A percentile compares a stretch with the other conserved stretches of the same genome.
Evolutionary conservation across 2,888 invertebrate genomes (phyloP).

Genomic region (Rhaphigaster nebulosa): DNA sequence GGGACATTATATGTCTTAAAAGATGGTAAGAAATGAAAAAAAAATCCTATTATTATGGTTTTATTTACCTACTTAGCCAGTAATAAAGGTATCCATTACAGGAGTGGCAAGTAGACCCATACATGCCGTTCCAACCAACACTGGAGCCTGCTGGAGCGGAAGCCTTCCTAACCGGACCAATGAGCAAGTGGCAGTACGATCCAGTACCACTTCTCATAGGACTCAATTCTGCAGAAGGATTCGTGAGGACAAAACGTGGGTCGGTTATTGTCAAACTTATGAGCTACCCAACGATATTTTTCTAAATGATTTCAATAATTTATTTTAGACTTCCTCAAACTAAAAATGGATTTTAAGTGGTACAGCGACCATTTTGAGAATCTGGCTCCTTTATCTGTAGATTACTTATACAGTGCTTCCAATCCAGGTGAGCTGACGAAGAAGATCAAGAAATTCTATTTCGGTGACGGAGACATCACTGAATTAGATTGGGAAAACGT

Average conservation of each 20-base stretch:
- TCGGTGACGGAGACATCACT: not conserved
- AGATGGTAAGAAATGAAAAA: too few relatives aligned
- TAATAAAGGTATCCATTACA: not conserved
- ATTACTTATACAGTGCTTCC: not conserved
- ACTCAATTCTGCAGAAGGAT: conserved; percentile 57
- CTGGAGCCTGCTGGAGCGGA: conserved; percentile 51
- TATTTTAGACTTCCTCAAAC: not conserved
- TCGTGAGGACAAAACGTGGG: conserved; percentile 57
- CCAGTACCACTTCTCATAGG: conserved; percentile 59
- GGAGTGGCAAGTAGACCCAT: conserved; percentile 59
- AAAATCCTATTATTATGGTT: not conserved
- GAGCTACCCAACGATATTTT: not conserved
- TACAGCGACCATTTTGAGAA: not conserved
- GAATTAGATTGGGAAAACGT: not conserved
- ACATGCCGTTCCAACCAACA: conserved; percentile 54
- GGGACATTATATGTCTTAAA: too few relatives aligned
- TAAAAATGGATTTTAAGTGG: not conserved
- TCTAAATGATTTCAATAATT: not conserved
- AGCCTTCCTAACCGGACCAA: conserved; percentile 55
- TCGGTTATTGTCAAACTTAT: not conserved
- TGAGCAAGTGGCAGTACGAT: conserved; percentile 48
- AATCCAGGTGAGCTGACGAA: not conserved
- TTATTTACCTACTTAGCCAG: not conserved
- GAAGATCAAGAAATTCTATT: not conserved
- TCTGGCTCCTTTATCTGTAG: not conserved